Evolutionary conservation across 1,140 invertebrate species (phyloP), one percentile per base, ranked within the genome.

Genomic region (Tetramorium alpestre): DNA sequence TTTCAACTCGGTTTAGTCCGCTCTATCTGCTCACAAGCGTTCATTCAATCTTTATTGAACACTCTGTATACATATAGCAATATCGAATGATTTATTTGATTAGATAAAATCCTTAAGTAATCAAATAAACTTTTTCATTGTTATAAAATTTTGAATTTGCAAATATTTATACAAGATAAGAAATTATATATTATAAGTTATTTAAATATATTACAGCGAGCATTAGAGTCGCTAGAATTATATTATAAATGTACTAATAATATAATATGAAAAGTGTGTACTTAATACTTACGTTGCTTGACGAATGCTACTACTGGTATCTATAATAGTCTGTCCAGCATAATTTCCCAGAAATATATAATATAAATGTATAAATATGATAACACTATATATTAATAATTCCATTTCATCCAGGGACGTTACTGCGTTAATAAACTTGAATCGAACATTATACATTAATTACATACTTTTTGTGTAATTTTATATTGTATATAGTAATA

Each of bases 291-390:
- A 84, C 80, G 25, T 60, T 22, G 13, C 33, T 13, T 47, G 18
- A 49, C 0, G 0, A 49, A 84, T 38, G 11, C 10, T n/a, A 7
- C 4, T 16, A 4, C 80, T 84, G 2, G 2, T 47, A 38, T 84
- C 69, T 84, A 84, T 84, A 11, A 84, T 11, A 2, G 22, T 6
- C 3, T 84, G 80, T 10, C 80, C 80, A n/a, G 49, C 41, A 25
- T 62, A 73, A 22, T 84, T 84, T 58, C 18, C 80, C 41, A 84
- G 0, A 73, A 60, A 73, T 60, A 73, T 3, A 28, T 84, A 84
- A 49, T 62, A 84, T 4, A 73, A 49, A 5, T 60, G 25, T 7
- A 38, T 0, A 11, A 5, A 0, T 60, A 84, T 25, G 73, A 25
- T 0, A 4, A 0, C 2, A 10, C 16, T 1, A 5, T 1, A 38